These are phyloP conservation scores for Caerostris extrusa DNA, from an alignment of 1,140 invertebrate species.

Conservation along the genomic window DNA sequence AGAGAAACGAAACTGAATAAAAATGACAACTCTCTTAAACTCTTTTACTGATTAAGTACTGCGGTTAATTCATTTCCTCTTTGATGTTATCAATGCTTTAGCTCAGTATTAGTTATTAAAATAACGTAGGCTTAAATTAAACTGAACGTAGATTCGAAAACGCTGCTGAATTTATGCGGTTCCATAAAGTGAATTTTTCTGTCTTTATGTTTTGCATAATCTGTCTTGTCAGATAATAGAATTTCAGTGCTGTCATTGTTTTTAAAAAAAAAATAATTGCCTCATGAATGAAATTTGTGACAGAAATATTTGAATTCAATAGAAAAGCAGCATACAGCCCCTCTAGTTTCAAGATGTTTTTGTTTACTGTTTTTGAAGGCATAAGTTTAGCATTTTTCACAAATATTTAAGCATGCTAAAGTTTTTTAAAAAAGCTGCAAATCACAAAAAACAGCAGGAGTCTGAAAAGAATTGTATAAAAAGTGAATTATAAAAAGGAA, in stretches of 20 bases:
- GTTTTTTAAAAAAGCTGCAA: background rate
- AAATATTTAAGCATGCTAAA: background rate
- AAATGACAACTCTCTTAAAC: constrained; percentile 58
- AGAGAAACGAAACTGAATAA: constrained; percentile 66
- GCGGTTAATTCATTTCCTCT: constrained; percentile 38
- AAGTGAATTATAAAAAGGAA: background rate
- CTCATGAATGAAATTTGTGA: background rate
- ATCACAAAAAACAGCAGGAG: background rate
- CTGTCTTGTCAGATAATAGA: background rate
- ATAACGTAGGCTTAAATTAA: background rate
- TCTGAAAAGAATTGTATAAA: background rate
- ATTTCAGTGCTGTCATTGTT: background rate
- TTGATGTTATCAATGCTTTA: constrained; percentile 22
- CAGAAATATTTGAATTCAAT: background rate
- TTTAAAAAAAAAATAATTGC: background rate
- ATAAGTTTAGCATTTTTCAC: background rate
- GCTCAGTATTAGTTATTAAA: constrained; percentile 14
- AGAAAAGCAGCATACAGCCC: background rate
- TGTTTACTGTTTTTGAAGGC: background rate
- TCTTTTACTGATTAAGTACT: constrained; percentile 22
- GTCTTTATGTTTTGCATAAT: background rate
- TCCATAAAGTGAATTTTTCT: background rate
- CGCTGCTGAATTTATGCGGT: background rate
- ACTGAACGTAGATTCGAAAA: background rate
- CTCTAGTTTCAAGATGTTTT: background rate